A percentile compares a stretch with the other conserved stretches of the same genome.
Evolutionary conservation across 2,888 invertebrate genomes (phyloP).

Genomic region (Prosapia bicincta): DNA sequence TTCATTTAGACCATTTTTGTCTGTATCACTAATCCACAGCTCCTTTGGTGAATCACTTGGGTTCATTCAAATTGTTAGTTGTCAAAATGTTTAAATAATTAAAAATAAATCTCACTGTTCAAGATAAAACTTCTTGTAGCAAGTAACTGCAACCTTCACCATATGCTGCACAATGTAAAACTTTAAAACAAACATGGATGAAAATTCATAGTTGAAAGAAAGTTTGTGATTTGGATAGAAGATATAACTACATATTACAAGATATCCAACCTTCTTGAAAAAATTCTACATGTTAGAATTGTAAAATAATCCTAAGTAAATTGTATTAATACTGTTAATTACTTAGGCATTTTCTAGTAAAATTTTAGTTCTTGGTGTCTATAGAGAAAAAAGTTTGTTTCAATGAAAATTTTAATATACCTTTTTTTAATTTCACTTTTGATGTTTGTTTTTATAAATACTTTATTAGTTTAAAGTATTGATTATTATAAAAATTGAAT

Average conservation of each 20-base stretch:
- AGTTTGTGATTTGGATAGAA: not conserved
- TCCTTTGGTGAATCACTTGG: not conserved
- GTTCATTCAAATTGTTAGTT: not conserved
- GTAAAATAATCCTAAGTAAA: not conserved
- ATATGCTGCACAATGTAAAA: not conserved
- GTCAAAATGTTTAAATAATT: not conserved
- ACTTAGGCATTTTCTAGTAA: too few species aligned
- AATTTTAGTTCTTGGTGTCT: too few species aligned
- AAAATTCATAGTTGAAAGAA: not conserved
- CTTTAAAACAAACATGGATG: not conserved
- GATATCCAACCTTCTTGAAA: not conserved
- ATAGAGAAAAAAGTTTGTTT: too few species aligned
- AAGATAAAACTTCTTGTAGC: not conserved
- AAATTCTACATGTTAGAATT: too few species aligned
- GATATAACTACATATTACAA: not conserved
- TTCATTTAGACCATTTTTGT: too few species aligned
- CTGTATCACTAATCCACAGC: too few species aligned
- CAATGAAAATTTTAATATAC: too few species aligned
- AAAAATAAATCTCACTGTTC: not conserved
- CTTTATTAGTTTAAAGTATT: too few species aligned
- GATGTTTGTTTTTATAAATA: too few species aligned
- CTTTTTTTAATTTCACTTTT: too few species aligned
- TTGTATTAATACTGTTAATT: not conserved
- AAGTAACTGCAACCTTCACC: not conserved
- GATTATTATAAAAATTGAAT: too few species aligned